Percentiles rank a stretch among this genome's conserved stretches.
phyloP scores from a whole-genome alignment of 2,888 invertebrate species.

The Fragum sueziense region DNA sequence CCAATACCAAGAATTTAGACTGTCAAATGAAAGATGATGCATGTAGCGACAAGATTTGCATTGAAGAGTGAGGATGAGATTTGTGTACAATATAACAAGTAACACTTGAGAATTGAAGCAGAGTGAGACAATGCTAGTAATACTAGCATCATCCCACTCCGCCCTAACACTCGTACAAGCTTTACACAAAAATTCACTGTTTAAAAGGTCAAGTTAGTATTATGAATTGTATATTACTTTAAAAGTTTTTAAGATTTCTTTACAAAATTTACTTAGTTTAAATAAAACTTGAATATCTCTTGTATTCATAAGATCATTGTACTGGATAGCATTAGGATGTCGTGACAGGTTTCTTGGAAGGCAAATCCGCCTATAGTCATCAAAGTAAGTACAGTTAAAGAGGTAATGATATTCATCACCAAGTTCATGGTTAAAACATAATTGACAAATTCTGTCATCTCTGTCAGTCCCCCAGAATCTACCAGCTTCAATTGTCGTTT shows the following conservation, averaged over 20 bases:
- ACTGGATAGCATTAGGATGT: background rate
- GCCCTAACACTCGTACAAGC: too few species aligned
- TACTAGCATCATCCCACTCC: too few species aligned
- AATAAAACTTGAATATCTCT: background rate
- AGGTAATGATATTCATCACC: background rate
- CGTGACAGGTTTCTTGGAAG: background rate
- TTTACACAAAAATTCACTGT: too few species aligned
- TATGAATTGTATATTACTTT: background rate
- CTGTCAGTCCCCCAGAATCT: background rate
- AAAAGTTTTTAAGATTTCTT: background rate
- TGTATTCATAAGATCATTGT: background rate
- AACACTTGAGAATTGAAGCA: too few species aligned
- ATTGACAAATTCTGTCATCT: background rate
- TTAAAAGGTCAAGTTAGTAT: too few species aligned
- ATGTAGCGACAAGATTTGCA: too few species aligned
- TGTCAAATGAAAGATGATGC: too few species aligned
- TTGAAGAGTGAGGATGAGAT: too few species aligned
- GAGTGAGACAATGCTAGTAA: too few species aligned
- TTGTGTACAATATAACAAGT: too few species aligned
- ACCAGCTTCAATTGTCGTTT: background rate
- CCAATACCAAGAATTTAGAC: too few species aligned
- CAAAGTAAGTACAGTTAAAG: background rate
- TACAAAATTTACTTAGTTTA: background rate
- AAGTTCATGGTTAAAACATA: background rate
- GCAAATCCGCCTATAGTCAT: background rate